A percentile compares a stretch with the other conserved stretches of the same genome.
Conservation (phyloP, 2,797 vertebrate genomes). For the Acanthurus leucopareius region DNA sequence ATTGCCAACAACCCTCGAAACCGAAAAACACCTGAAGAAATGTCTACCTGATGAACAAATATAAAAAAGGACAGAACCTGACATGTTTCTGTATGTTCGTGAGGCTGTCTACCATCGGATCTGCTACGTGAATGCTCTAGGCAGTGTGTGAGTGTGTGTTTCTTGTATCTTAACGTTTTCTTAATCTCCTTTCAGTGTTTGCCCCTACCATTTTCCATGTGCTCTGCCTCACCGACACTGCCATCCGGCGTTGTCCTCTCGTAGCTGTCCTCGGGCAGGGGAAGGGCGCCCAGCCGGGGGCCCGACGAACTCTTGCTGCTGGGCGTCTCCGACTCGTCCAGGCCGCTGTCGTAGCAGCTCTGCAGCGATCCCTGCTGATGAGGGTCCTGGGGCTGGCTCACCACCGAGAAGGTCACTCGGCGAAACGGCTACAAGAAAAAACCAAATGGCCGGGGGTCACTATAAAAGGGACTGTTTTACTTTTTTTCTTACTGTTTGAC, state of each 20-base stretch:
- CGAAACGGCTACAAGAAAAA: slow-evolving; percentile 99
- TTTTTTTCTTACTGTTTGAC: slow-evolving; percentile 32
- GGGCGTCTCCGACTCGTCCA: slow-evolving; percentile 99
- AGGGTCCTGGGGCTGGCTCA: slow-evolving; percentile 99
- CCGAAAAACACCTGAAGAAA: too few relatives aligned
- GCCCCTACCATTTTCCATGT: slow-evolving; percentile 99
- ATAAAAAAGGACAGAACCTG: slow-evolving; percentile 25
- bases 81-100: slow-evolving; percentile 46
- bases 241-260: slow-evolving; percentile 99
- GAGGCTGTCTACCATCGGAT: slow-evolving; percentile 48
- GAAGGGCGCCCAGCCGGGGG: slow-evolving; percentile 98
- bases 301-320: slow-evolving; percentile 99
- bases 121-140: slow-evolving; percentile 46
- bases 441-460: slow-evolving; percentile 97
- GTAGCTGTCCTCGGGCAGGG: slow-evolving; percentile 99
- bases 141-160: slow-evolving; percentile 71
- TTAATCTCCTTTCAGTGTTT: slow-evolving; percentile 90
- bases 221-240: slow-evolving; percentile 99
- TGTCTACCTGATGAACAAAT: not conserved
- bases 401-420: slow-evolving; percentile 99
- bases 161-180: slow-evolving; percentile 76
- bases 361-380: slow-evolving; percentile 99
- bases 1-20: not conserved
- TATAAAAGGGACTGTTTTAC: slow-evolving; percentile 79
- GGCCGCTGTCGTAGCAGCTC: slow-evolving; percentile 99